Evolutionary conservation across 92 coral and sea anemone species (phyloP).

Genomic region (Desmophyllum pertusum): DNA sequence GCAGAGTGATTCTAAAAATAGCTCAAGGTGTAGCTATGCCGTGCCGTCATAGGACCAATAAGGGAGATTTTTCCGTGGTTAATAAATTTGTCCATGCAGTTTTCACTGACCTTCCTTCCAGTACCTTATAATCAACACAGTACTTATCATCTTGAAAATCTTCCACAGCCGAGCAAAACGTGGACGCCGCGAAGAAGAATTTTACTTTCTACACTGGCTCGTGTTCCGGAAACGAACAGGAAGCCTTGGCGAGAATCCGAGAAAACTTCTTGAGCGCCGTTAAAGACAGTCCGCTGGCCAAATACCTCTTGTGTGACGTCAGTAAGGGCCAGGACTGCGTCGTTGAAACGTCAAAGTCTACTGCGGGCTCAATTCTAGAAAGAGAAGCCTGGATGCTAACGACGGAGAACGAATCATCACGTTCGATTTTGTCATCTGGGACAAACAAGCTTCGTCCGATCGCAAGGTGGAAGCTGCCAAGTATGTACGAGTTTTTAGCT

Average conservation of each 20-base stretch:
- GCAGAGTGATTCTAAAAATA: too few species aligned
- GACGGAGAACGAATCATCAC: slow-evolving; percentile 69
- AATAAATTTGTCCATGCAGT: neutral
- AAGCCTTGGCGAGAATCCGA: slow-evolving; percentile 74
- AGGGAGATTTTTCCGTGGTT: too few species aligned
- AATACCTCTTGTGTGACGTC: slow-evolving; percentile 66
- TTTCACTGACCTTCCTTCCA: neutral
- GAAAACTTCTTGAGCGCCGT: slow-evolving; percentile 76
- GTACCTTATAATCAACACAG: too few species aligned
- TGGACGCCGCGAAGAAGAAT: slow-evolving; percentile 77
- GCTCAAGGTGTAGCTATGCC: too few species aligned
- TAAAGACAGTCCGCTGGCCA: slow-evolving; percentile 77
- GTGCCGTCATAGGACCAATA: too few species aligned
- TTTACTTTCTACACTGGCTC: slow-evolving; percentile 93
- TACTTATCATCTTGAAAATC: neutral
- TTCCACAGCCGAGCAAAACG: slow-evolving; percentile 46
- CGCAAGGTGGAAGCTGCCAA: slow-evolving; percentile 63
- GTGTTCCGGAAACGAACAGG: slow-evolving; percentile 70
- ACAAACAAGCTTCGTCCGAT: slow-evolving; percentile 64
- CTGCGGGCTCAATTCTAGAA: slow-evolving; percentile 61
- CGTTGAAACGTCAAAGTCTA: slow-evolving; percentile 80
- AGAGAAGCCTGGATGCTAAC: slow-evolving; percentile 28
- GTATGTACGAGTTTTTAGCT: slow-evolving; percentile 6
- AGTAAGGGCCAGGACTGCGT: slow-evolving; percentile 82
- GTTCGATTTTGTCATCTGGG: slow-evolving; percentile 82